Percentiles rank a stretch among this genome's conserved stretches.
phyloP scores from a whole-genome alignment of 2,888 invertebrate species.

The Petrophora chlorosata region DNA sequence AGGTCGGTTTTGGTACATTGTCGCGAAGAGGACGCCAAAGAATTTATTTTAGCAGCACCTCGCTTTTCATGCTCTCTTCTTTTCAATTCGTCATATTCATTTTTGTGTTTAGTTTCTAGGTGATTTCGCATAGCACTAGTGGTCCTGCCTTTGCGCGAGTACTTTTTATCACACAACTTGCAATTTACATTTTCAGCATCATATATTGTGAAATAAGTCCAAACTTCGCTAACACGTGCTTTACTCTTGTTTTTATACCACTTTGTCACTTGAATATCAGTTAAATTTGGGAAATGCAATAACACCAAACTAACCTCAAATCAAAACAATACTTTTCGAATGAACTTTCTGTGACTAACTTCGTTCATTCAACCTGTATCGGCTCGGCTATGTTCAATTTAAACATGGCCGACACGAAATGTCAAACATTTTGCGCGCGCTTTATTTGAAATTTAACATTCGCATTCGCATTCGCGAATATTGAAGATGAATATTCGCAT shows the following conservation, averaged over 20 bases:
- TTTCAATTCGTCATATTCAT: background rate
- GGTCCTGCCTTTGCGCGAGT: constrained; percentile 28
- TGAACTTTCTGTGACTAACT: too few species aligned
- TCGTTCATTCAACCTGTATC: too few species aligned
- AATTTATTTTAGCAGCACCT: background rate
- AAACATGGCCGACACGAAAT: background rate
- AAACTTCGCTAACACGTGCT: background rate
- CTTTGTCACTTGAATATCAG: constrained; percentile 4
- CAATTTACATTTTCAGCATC: background rate
- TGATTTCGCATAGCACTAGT: constrained; percentile 23
- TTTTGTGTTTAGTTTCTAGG: background rate
- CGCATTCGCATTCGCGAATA: background rate
- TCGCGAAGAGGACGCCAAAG: background rate
- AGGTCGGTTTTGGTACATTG: constrained; percentile 14
- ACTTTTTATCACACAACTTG: constrained; percentile 28
- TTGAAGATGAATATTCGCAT: background rate
- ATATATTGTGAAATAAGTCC: constrained; percentile 1
- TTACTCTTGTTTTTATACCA: background rate
- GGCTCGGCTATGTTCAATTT: background rate
- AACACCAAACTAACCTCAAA: constrained; percentile 33
- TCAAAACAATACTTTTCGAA: background rate
- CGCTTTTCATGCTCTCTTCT: background rate
- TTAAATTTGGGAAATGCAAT: too few species aligned
- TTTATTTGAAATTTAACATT: background rate
- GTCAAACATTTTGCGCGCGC: background rate